phyloP scores from a whole-genome alignment of 2,797 vertebrate species.

The Dendrocincla tyrannina region DNA sequence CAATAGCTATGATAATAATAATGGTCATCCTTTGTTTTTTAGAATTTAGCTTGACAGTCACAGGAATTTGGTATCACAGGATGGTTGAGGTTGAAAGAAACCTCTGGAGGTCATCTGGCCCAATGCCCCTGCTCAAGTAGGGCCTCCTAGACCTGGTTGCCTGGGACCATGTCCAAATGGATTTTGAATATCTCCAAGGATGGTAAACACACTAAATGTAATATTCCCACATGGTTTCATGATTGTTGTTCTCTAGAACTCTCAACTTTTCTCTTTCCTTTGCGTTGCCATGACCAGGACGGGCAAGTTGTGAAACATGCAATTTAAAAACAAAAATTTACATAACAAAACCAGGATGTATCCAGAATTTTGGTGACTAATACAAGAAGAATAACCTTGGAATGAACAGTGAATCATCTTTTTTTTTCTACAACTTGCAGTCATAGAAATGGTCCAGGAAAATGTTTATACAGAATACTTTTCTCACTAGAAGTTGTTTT shows the following conservation, averaged over 20 bases:
- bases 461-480: neutral
- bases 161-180: no score
- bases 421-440: neutral
- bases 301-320: rapidly evolving
- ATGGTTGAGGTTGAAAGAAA: neutral
- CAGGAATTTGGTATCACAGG: neutral
- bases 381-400: neutral
- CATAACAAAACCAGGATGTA: neutral
- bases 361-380: neutral
- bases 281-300: neutral
- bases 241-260: neutral
- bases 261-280: neutral
- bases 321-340: neutral
- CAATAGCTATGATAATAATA: neutral
- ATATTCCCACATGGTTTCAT: neutral
- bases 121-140: neutral
- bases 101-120: neutral
- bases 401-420: neutral
- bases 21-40: neutral
- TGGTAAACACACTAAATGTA: neutral
- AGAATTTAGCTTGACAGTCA: neutral
- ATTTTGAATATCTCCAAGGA: neutral
- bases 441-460: neutral
- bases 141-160: rapidly evolving
- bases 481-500: neutral